phyloP scores from a whole-genome alignment of 2,797 vertebrate species.

The Lepidocolaptes lacrymiger region DNA sequence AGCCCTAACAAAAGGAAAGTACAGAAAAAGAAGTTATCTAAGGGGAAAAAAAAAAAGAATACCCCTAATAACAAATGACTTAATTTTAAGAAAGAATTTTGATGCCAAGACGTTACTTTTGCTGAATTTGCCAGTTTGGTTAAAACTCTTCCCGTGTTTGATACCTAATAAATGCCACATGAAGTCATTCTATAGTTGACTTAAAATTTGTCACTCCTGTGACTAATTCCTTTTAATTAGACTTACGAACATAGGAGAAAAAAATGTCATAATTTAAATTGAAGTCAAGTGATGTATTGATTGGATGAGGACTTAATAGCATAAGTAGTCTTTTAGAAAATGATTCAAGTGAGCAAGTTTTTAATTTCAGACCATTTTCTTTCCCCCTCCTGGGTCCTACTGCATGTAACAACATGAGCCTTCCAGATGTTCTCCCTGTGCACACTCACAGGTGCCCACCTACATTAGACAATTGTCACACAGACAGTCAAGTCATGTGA shows the following conservation, averaged over 20 bases:
- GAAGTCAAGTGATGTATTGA: conserved; percentile 26
- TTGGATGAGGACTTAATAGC: neutral
- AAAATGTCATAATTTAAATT: neutral
- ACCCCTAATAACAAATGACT: conserved; percentile 9
- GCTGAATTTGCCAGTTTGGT: conserved; percentile 20
- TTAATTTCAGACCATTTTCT: neutral
- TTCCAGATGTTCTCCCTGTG: neutral
- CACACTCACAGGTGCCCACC: neutral
- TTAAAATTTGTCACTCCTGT: conserved; percentile 10
- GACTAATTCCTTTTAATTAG: conserved; percentile 65
- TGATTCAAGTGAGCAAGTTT: neutral
- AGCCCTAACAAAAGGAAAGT: neutral
- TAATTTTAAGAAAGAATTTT: conserved; percentile 37
- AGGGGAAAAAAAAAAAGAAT: neutral
- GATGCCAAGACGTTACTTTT: conserved; percentile 33
- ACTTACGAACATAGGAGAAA: neutral
- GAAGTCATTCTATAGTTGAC: neutral
- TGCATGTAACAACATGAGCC: neutral
- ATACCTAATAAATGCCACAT: conserved; percentile 20
- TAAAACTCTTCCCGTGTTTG: neutral
- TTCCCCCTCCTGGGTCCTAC: neutral
- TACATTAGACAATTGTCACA: neutral
- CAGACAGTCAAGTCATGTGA: neutral
- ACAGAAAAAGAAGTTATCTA: conserved; percentile 13
- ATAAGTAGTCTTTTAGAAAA: neutral